Conservation (phyloP, 2,113 vertebrate genomes). For the Prunella himalayana region DNA sequence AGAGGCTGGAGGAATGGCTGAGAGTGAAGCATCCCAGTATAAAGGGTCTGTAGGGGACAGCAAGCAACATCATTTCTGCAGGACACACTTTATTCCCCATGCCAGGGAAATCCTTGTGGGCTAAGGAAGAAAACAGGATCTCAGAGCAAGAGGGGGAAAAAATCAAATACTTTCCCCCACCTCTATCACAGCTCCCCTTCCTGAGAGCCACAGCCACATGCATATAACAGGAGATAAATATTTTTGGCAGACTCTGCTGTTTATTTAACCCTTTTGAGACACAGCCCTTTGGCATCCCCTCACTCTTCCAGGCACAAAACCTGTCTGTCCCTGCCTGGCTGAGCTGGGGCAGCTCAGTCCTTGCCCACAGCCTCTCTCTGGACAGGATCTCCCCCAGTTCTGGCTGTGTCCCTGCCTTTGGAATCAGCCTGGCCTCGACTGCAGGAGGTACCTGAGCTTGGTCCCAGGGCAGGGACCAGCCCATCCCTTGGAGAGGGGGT, state of each 20-base stretch:
- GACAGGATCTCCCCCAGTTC: not conserved
- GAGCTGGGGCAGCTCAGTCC: not conserved
- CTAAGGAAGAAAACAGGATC: not conserved
- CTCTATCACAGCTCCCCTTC: not conserved
- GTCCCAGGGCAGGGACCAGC: not conserved
- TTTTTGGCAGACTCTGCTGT: not conserved
- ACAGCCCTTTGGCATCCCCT: not conserved
- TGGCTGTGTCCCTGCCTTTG: not conserved
- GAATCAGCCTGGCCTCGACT: not conserved
- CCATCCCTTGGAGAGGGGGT: not conserved
- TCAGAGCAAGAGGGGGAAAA: not conserved
- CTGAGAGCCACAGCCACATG: not conserved
- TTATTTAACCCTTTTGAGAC: constrained; percentile 52
- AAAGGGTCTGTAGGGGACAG: fast-evolving
- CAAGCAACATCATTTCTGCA: not conserved
- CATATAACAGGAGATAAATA: constrained; percentile 12
- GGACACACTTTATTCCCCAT: not conserved
- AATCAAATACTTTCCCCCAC: not conserved
- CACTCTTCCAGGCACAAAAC: not conserved
- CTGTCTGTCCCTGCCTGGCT: not conserved
- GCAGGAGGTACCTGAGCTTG: not conserved
- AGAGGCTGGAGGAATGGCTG: not conserved
- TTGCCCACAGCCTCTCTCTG: not conserved
- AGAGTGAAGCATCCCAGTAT: not conserved
- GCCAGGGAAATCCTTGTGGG: not conserved